Evolutionary conservation across 2,888 invertebrate genomes (phyloP), one percentile per base, ranked within the genome.

Genomic region (Chymomyza amoena): DNA sequence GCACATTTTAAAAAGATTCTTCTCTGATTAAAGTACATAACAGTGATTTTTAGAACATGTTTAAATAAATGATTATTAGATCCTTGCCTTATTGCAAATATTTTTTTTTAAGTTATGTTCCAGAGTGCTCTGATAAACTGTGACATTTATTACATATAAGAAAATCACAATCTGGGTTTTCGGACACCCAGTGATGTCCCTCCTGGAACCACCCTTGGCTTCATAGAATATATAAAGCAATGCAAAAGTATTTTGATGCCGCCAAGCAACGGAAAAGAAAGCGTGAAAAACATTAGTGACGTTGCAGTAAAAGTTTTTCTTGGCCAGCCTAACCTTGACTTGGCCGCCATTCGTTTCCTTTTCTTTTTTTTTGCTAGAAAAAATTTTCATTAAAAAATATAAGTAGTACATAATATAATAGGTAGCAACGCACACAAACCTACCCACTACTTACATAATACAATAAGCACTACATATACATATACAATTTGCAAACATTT

Each of bases 201-300:
- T 32, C 32, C 7, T 32, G 7, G 1, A 32, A 32, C 32, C 7
- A 32, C 32, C 1, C 9, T 9, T 32, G 32, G 6, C 2, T 7
- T 7, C 32, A 7, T 32, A 32, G 25, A 25, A 25, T 45, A 45
- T 7, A 71, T 77, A 79, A 60, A 65, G 69, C 64, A 73, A 84
- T 60, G 70, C 70, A 64, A 66, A 83, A 87, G 81, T 73, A 83
- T 85, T 87, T 87, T 70, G 73, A 82, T 75, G 77, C 70, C 15
- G n/a, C 52, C 52, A 52, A 52, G 52, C 36, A 6, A 51, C 51
- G 18, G 1, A 15, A 54, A 62, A 61, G 57, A 60, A 18, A 20
- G 64, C 56, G 50, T 45, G 64, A 64, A 59, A 52, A 70, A 69
- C 60, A 75, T 64, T 60, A 80, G 77, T 87, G 86, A 87, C 68